These are phyloP conservation scores for Muscicapa comitata DNA, from an alignment of 2,797 vertebrate species.

Conservation along the genomic window DNA sequence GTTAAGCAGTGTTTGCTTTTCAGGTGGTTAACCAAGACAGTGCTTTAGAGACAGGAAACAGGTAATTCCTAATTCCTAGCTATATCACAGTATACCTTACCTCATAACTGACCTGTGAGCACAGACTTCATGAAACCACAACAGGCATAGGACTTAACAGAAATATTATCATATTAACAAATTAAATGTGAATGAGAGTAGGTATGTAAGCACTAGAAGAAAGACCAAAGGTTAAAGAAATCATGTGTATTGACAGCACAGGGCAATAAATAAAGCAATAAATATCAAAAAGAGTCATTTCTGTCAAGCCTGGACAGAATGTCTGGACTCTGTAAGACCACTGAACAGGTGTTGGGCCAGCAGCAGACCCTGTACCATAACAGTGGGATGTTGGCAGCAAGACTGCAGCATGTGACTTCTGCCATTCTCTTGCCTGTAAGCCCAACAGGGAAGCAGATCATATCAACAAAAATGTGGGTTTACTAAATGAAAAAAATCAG, in stretches of 20 bases:
- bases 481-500: not conserved
- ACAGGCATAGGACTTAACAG: not conserved
- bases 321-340: not conserved
- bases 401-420: not conserved
- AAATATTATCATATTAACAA: not conserved
- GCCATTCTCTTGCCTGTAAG: not conserved
- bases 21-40: not conserved
- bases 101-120: not conserved
- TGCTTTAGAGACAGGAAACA: not conserved
- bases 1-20: not conserved
- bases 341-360: not conserved
- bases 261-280: not conserved
- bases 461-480: fast-evolving
- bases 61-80: not conserved
- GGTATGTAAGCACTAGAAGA: not conserved
- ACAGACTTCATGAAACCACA: not conserved
- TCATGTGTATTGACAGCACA: not conserved
- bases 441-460: not conserved
- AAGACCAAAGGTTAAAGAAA: not conserved
- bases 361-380: not conserved
- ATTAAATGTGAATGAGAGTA: not conserved
- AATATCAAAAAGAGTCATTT: not conserved
- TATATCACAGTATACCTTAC: not conserved
- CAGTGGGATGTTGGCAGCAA: not conserved
- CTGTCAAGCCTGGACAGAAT: not conserved